Evolutionary conservation across 2,888 invertebrate genomes (phyloP).

Genomic region (Cylindroiulus punctatus): DNA sequence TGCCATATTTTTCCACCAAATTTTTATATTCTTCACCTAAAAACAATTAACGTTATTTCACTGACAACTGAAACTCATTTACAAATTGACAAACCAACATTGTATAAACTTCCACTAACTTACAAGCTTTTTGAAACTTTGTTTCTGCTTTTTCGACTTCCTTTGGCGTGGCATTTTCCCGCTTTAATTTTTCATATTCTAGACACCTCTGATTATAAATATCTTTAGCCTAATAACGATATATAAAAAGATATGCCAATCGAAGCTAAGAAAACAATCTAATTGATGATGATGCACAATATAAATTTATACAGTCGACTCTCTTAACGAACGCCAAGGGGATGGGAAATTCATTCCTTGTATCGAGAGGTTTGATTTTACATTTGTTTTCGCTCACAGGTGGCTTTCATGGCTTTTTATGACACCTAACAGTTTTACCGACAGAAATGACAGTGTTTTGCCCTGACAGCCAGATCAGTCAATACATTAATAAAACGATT

Average conservation of each 20-base stretch:
- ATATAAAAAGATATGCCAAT: slow-evolving; percentile 4
- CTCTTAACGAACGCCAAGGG: too few species aligned
- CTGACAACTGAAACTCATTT: not conserved
- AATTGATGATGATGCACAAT: not conserved
- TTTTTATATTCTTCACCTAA: slow-evolving; percentile 84
- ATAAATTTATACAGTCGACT: too few species aligned
- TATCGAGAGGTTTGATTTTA: too few species aligned
- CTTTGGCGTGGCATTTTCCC: slow-evolving; percentile 88
- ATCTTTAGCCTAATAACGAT: slow-evolving; percentile 86
- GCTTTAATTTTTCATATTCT: slow-evolving; percentile 88
- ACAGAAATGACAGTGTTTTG: too few species aligned
- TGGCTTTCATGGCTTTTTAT: too few species aligned
- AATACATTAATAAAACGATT: not conserved
- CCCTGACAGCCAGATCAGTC: too few species aligned
- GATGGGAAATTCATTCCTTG: too few species aligned
- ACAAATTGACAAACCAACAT: not conserved
- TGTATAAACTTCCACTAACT: slow-evolving; percentile 60
- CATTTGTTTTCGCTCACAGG: too few species aligned
- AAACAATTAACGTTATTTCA: not conserved
- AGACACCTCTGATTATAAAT: slow-evolving; percentile 84
- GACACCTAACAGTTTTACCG: too few species aligned
- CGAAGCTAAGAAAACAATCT: not conserved
- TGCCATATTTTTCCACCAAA: slow-evolving; percentile 90
- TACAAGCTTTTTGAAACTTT: slow-evolving; percentile 89
- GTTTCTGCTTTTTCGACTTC: slow-evolving; percentile 93